Base-by-base conservation (phyloP, 2,888 invertebrate species). In the Apoda limacodes region DNA sequence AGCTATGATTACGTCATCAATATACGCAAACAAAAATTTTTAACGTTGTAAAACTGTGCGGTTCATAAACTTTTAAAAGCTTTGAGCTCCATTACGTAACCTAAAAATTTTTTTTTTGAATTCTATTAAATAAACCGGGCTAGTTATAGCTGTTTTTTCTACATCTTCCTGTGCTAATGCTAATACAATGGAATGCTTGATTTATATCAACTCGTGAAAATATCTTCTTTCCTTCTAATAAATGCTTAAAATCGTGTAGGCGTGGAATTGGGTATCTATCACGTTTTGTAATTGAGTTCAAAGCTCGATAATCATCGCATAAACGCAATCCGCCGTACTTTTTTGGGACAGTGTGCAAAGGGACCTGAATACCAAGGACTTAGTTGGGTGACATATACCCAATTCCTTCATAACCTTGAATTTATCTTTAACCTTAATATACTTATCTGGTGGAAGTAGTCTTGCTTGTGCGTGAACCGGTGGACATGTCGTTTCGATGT, bases 131-230 rank as follows among this genome's bases (percentile, higher is more conserved):
- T 1, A 32, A 9, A 1, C 32, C 26, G 12, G 34, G 1, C 36
- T 37, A 5, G 22, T 40, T 10, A 38, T 34, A 0, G 40, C 40
- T 0, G 39, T 45, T 21, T 44, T 44, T 9, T 33, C 26, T 5
- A 42, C 34, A 11, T 39, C 39, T 2, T 27, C 19, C 2, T 30
- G 20, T 1, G 28, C 21, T 2, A 39, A 17, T 9, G n/a, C n/a
- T n/a, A 20, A 41, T 40, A 5, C 22, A 20, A 30, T 44, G 39
- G 13, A 43, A 43, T 1, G 34, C 43, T 14, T 39, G 31, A 5
- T 32, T 29, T 3, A 42, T 19, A 15, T 46, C 37, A 7, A 43
- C 7, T 19, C 21, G 23, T 2, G 32, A 27, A 19, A 42, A 43
- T n/a, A 45, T 21, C 3, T 11, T 40, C 31, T 39, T 40, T 7